Base-by-base conservation (phyloP, 1,140 invertebrate genomes). In the Drosophila biarmipes region DNA sequence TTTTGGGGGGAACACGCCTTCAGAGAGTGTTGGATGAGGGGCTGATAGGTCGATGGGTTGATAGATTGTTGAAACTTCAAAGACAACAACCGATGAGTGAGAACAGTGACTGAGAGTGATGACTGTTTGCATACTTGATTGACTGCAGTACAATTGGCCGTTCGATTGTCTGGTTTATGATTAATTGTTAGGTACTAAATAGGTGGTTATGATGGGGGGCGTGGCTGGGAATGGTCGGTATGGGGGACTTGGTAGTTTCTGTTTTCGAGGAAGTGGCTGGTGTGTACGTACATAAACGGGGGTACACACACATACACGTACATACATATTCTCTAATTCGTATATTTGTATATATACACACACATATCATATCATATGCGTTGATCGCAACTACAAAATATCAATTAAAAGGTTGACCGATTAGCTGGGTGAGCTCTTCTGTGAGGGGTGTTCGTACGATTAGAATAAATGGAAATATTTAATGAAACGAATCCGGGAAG, bases 71-170 rank as follows among this genome's bases (percentile, higher is more conserved):
- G 69, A 87, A 87, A 87, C 82, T 87, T 87, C 82, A 87, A 87
- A 87, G 82, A 87, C 82, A 87, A 87, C 82, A 87, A 87, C 82
- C 64, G 74, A 87, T 87, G 82, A 87, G 82, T 87, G 84, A 82
- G 79, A 82, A 76, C 78, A 82, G 64, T 67, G 61, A 69, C 66
- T 69, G 66, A 69, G 63, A 54, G 71, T 64, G 72, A 69, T 82
- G 82, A 78, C 81, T 80, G 80, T 63, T 71, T 63, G 71, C 67
- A 72, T 58, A 24, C 46, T 63, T 34, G 12, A 52, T 77, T 73
- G 38, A 58, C 62, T 71, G 73, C 35, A 74, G 46, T 59, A 73
- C 73, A 64, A 40, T 78, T 81, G 59, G 67, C 55, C 45, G 54
- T 71, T 75, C 55, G 51, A 53, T 69, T 69, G 43, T 62, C 63